Evolutionary conservation across 2,888 invertebrate species (phyloP).

Genomic region (Melangyna quadrimaculata): DNA sequence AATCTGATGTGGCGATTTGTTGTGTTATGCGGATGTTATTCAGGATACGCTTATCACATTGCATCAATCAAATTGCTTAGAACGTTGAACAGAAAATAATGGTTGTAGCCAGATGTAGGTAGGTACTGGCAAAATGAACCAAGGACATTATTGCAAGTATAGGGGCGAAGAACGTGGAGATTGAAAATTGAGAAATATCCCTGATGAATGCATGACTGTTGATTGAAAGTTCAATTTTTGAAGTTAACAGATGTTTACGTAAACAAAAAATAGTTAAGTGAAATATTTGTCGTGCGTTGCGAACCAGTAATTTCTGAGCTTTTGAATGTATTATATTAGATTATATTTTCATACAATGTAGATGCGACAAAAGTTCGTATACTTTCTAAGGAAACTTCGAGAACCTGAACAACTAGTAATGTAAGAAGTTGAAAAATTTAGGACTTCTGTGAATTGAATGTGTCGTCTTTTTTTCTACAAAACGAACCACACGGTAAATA

Average conservation of each 20-base stretch:
- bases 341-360: too few relatives aligned
- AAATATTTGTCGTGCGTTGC: neutral
- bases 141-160: neutral
- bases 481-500: too few relatives aligned
- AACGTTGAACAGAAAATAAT: neutral
- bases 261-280: neutral
- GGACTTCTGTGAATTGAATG: too few relatives aligned
- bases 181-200: neutral
- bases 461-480: too few relatives aligned
- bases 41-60: slow-evolving; percentile 36
- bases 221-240: neutral
- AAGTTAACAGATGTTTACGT: too few relatives aligned
- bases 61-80: slow-evolving; percentile 42
- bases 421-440: too few relatives aligned
- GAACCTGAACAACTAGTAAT: too few relatives aligned
- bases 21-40: slow-evolving; percentile 37
- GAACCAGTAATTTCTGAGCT: too few relatives aligned
- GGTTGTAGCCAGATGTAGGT: neutral
- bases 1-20: slow-evolving; percentile 42
- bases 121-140: neutral
- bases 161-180: neutral
- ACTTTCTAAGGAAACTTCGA: too few relatives aligned
- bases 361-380: too few relatives aligned
- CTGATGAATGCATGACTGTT: neutral
- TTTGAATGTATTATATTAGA: too few relatives aligned